phyloP scores from a whole-genome alignment of 2,797 vertebrate genomes.

The Acrossocheilus wenchowensis region DNA sequence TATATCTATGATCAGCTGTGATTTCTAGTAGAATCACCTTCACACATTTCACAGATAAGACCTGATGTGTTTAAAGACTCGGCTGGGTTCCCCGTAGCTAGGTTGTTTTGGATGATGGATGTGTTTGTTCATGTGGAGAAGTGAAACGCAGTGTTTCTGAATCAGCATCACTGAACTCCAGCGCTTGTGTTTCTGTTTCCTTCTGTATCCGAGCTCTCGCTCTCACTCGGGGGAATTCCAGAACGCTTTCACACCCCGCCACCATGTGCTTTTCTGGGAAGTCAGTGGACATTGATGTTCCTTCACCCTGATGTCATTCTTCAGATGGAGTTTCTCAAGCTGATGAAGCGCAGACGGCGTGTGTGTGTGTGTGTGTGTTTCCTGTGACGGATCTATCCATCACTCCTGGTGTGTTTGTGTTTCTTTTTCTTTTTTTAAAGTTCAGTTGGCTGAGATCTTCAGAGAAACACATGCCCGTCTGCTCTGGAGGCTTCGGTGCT shows the following conservation, averaged over 20 bases:
- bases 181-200: background rate
- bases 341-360: background rate
- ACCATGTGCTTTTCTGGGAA: background rate
- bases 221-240: conserved; percentile 10
- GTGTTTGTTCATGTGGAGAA: background rate
- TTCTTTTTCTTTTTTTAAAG: background rate
- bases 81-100: background rate
- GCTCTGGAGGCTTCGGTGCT: background rate
- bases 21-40: background rate
- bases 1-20: background rate
- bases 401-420: background rate
- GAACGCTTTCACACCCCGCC: background rate
- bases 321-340: background rate
- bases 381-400: background rate
- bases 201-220: background rate
- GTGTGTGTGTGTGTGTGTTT: background rate
- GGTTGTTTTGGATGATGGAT: background rate
- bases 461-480: background rate
- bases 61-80: background rate
- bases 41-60: background rate
- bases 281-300: background rate
- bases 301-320: conserved; percentile 9
- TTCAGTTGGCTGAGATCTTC: background rate
- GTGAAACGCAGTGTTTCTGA: background rate
- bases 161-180: background rate